Percentiles rank a stretch among this genome's conserved stretches.
These are phyloP conservation scores for Metopia argyrocephala DNA, from an alignment of 2,888 invertebrate genomes.

Conservation along the genomic window DNA sequence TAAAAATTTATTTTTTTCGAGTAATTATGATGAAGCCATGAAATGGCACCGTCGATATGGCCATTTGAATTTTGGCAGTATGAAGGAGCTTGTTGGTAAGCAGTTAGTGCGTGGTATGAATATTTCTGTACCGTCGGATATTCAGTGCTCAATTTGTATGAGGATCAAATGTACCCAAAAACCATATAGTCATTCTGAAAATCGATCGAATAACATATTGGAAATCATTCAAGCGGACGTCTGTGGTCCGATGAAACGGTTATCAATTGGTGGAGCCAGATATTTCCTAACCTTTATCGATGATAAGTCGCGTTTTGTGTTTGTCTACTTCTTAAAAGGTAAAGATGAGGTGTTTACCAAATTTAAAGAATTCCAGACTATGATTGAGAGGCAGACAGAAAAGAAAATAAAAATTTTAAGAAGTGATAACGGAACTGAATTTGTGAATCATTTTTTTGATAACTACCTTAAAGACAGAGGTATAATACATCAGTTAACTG, in stretches of 20 bases:
- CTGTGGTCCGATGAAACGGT: conserved; percentile 46
- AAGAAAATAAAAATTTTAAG: conserved; percentile 39
- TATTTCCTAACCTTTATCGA: conserved; percentile 57
- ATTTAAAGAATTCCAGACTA: conserved; percentile 40
- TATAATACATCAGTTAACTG: conserved; percentile 34
- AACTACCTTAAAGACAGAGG: conserved; percentile 26
- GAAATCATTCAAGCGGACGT: conserved; percentile 51
- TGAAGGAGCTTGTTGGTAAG: neutral
- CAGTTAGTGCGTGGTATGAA: conserved; percentile 28
- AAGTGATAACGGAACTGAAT: conserved; percentile 39
- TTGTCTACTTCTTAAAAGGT: conserved; percentile 48
- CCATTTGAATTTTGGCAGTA: conserved; percentile 32
- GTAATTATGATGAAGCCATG: conserved; percentile 21
- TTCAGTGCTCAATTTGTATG: conserved; percentile 28
- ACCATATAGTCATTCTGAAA: conserved; percentile 28
- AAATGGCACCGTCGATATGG: conserved; percentile 45
- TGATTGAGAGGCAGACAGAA: conserved; percentile 45
- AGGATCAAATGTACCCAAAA: conserved; percentile 7
- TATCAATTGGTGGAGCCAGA: conserved; percentile 39
- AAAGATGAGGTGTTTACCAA: conserved; percentile 43
- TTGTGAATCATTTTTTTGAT: too few relatives aligned
- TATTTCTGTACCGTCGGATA: neutral
- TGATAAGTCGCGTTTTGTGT: conserved; percentile 40
- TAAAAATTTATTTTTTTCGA: conserved; percentile 31
- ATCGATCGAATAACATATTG: conserved; percentile 24